These are phyloP conservation scores for Sinhomidia bicolor DNA, from an alignment of 2,888 invertebrate genomes.

Conservation along the genomic window DNA sequence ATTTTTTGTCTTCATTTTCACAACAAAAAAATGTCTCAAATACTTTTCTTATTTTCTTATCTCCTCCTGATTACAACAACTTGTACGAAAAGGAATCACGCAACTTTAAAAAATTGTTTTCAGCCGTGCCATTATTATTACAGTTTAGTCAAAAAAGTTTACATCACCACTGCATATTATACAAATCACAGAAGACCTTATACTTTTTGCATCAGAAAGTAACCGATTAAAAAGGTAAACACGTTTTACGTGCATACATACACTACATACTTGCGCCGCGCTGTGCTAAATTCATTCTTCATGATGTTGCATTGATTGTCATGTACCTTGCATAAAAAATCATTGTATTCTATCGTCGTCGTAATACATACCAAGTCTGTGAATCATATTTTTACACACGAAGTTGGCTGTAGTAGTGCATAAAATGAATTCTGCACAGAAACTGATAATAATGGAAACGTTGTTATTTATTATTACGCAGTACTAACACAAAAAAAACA, in stretches of 20 bases:
- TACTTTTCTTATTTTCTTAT: background rate
- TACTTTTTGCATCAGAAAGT: background rate
- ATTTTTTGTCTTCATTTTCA: background rate
- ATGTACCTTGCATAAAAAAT: slow-evolving; percentile 14
- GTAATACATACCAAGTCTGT: background rate
- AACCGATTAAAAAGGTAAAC: slow-evolving; percentile 29
- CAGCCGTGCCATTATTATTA: background rate
- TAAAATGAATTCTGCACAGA: slow-evolving; percentile 51
- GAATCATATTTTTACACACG: slow-evolving; percentile 47
- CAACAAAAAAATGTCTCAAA: background rate
- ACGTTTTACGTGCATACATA: background rate
- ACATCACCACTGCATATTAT: background rate
- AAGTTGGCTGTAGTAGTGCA: slow-evolving; percentile 19
- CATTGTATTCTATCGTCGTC: background rate
- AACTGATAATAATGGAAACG: slow-evolving; percentile 42
- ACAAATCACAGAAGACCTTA: background rate
- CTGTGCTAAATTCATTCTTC: slow-evolving; percentile 48
- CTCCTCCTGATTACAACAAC: background rate
- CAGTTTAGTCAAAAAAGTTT: background rate
- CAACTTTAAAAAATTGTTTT: background rate
- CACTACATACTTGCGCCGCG: background rate
- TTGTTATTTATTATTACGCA: slow-evolving; percentile 19
- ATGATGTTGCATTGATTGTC: slow-evolving; percentile 62
- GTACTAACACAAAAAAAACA: background rate
- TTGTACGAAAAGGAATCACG: background rate